These are phyloP conservation scores for Chaenodraco wilsoni DNA, from an alignment of 2,797 vertebrate genomes.

Conservation along the genomic window DNA sequence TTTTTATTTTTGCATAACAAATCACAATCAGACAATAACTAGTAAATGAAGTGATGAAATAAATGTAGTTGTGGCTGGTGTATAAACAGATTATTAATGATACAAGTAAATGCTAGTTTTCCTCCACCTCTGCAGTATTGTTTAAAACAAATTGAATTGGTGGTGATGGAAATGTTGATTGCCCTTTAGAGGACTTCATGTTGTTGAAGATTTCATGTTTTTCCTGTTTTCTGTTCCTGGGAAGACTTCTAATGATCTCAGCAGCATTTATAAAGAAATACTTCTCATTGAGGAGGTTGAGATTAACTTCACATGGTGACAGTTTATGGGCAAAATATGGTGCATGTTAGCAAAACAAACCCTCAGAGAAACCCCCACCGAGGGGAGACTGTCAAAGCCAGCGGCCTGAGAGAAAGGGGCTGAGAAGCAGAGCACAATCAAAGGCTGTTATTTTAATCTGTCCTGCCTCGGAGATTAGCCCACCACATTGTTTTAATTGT, in stretches of 20 bases:
- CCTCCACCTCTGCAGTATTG: background rate
- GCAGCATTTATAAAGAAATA: conserved; percentile 43
- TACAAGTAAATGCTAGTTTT: background rate
- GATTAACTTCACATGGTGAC: conserved; percentile 79
- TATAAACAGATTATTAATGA: background rate
- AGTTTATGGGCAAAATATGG: conserved; percentile 82
- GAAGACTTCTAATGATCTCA: conserved; percentile 48
- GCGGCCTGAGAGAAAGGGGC: conserved; percentile 70
- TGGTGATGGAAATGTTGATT: background rate
- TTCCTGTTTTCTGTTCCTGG: conserved; percentile 11
- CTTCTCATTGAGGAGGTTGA: conserved; percentile 51
- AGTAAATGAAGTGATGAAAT: background rate
- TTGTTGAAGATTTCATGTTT: background rate
- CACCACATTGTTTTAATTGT: conserved; percentile 88
- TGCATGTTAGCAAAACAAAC: conserved; percentile 85
- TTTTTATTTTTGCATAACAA: no score
- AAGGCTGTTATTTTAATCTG: conserved; percentile 87
- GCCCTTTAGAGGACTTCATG: background rate
- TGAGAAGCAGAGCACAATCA: conserved; percentile 80
- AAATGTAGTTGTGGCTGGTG: background rate
- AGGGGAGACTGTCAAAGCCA: conserved; percentile 65
- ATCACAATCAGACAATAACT: no score
- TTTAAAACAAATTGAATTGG: background rate
- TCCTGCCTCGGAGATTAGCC: conserved; percentile 84
- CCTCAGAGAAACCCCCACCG: conserved; percentile 54